Base-by-base conservation (phyloP, 2,888 invertebrate genomes). In the Drosophila cognata region DNA sequence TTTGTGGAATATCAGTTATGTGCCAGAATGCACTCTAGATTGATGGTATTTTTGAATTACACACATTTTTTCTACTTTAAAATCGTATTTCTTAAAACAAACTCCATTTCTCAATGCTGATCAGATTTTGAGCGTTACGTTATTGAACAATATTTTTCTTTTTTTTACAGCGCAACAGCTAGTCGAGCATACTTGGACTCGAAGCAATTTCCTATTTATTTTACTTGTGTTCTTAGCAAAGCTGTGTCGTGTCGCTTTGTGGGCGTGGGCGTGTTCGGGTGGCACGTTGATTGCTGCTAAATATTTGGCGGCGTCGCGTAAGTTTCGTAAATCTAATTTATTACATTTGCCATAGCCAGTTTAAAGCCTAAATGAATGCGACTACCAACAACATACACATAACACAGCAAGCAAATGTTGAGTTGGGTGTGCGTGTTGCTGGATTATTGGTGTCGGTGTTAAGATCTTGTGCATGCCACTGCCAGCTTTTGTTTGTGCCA, bases 291-390 rank as follows among this genome's bases (percentile, higher is more conserved):
- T 86, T 87, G 86, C 82, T 86, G 88, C 84, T 89, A 87, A 84
- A 84, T 84, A 89, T 87, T 89, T 84, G 84, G 82, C 69, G 79
- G 79, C 75, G 65, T 70, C 74, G 81, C 74, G 76, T 71, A 86
- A 82, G 73, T 82, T 86, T 64, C 59, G 53, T 82, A 88, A 88
- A 88, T 86, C 89, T 89, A 89, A 86, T 86, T 89, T 86, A 84
- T 89, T 89, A 82, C 81, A 73, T 76, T 81, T 79, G 84, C 77
- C 81, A 66, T 55, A 58, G 59, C 62, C 74, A 72, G 77, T 83
- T 88, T 80, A 84, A 88, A 83, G 72, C 83, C 88, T 69, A 76
- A 82, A 73, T 66, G 68, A 46, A 66, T 71, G 48, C 53, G 69
- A 71, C 74, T 60, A 58, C 75, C 75, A 79, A 36, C 48, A 48